Conservation (phyloP, 1,140 invertebrate species). For the Dendroctonus ponderosae region DNA sequence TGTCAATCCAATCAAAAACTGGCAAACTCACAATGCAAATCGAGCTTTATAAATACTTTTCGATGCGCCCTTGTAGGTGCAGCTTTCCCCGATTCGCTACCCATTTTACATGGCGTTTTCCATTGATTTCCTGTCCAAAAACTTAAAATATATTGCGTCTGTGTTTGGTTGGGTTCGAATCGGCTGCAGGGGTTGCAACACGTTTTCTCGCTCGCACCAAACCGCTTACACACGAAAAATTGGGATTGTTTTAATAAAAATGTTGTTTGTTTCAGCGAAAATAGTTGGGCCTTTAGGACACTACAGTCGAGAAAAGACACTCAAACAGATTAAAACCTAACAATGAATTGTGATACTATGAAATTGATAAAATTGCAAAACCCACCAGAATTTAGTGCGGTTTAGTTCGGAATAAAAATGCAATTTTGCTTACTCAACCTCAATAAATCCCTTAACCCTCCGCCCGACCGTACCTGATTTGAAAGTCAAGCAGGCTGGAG, state of each 20-base stretch:
- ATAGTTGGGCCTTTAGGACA: too few species aligned
- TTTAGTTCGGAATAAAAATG: constrained; percentile 3
- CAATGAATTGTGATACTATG: too few species aligned
- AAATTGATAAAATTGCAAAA: too few species aligned
- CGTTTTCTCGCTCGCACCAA: neutral
- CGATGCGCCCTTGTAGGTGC: neutral
- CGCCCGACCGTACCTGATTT: neutral
- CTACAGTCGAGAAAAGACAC: too few species aligned
- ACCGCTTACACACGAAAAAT: neutral
- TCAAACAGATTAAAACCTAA: too few species aligned
- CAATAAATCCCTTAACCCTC: constrained; percentile 8
- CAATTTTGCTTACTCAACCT: constrained; percentile 8
- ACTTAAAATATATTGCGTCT: constrained; percentile 36
- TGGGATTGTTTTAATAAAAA: neutral
- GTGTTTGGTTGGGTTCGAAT: constrained; percentile 13
- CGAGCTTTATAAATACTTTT: too few species aligned
- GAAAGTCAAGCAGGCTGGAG: constrained; percentile 4
- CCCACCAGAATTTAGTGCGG: neutral
- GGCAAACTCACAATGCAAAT: too few species aligned
- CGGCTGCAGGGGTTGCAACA: constrained; percentile 4
- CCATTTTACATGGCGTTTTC: constrained; percentile 12
- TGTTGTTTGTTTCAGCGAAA: too few species aligned
- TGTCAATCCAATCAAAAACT: too few species aligned
- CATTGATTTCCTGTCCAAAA: constrained; percentile 37
- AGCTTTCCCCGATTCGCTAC: neutral